Evolutionary conservation across 2,797 vertebrate species (phyloP), one percentile per base, ranked within the genome.

Genomic region (Sphaeramia orbicularis): DNA sequence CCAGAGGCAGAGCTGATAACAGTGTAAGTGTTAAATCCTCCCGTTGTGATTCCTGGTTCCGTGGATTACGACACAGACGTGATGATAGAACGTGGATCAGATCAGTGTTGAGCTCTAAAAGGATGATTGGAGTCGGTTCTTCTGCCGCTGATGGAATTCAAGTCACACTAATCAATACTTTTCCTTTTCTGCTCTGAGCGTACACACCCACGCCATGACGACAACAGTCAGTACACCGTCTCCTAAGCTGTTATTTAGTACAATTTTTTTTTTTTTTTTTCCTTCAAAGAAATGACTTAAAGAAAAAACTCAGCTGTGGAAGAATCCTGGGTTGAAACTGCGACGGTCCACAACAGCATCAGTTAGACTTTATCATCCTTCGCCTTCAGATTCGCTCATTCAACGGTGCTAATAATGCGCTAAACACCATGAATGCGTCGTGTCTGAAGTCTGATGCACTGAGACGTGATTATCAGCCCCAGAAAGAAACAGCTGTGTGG

Each of bases 381-480:
- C 8, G 37, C 16, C 38, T 54, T 63, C 12, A 37, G 38, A 24
- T 44, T 54, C 38, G 35, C 19, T 18, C 36, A 37, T 56, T 52
- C 38, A 47, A 32, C 18, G n/a, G 45, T n/a, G 30, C 19, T 41
- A 42, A 30, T 49, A 52, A 44, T 18, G 13, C 48, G 18, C 35
- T 47, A 14, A 48, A 62, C 15, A 27, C 24, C n/a, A 11, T 51
- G 45, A 58, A 53, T 36, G 41, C 32, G 15, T 58, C 48, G 0
- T 65, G 9, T 27, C 18, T 56, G 24, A 42, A 68, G 54, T 58
- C 19, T 13, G 14, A 14, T 19, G 42, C 51, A 14, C 7, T 12
- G 43, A 42, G 43, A 37, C 16, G 12, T 36, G 10, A 66, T 77
- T 16, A 63, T 66, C 40, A 68, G 37, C 27, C 36, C 24, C 37